phyloP scores from a whole-genome alignment of 2,888 invertebrate genomes.

The Eilema sororculum region DNA sequence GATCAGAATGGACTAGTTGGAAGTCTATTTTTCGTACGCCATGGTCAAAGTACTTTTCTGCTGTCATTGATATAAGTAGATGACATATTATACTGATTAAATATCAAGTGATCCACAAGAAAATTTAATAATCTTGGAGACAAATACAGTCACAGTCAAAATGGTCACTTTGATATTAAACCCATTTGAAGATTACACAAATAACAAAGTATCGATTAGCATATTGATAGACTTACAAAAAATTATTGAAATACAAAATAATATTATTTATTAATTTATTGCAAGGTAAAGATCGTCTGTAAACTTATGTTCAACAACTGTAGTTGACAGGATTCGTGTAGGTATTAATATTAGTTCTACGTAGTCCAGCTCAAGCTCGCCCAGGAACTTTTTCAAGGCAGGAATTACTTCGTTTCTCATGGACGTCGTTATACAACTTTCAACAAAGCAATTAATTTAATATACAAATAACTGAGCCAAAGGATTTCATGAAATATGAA shows the following conservation, averaged over 20 bases:
- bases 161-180: background rate
- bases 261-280: background rate
- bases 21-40: too few species aligned
- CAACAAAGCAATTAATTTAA: slow-evolving; percentile 52
- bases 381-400: slow-evolving; percentile 88
- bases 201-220: background rate
- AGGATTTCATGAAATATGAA: slow-evolving; percentile 35
- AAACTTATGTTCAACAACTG: slow-evolving; percentile 33
- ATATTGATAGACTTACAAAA: too few species aligned
- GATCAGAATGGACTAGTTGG: too few species aligned
- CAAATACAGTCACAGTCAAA: too few species aligned
- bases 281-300: background rate
- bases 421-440: slow-evolving; percentile 83
- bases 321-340: slow-evolving; percentile 93
- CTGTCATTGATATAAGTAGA: too few species aligned
- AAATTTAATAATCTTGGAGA: too few species aligned
- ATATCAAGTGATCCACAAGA: too few species aligned
- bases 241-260: too few species aligned
- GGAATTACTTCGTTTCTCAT: slow-evolving; percentile 89
- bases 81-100: too few species aligned
- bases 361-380: slow-evolving; percentile 90
- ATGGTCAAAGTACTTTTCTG: too few species aligned
- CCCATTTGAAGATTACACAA: background rate
- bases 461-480: slow-evolving; percentile 37
- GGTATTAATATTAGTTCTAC: slow-evolving; percentile 93